phyloP scores from a whole-genome alignment of 2,113 vertebrate genomes.

The Hepsetus odoe region DNA sequence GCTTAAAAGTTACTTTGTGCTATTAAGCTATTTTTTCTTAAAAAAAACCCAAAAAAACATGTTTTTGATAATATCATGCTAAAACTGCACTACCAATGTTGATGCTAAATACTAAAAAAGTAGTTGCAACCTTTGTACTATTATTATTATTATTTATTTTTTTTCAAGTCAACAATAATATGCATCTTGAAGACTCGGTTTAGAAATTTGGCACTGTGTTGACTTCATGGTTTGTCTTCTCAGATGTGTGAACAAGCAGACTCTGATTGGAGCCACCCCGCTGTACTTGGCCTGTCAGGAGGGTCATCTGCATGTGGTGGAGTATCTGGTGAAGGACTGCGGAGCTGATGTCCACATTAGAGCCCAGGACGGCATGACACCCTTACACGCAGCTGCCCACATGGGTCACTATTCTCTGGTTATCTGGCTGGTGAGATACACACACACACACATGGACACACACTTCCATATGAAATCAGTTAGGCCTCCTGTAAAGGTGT shows the following conservation, averaged over 20 bases:
- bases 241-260: slow-evolving; percentile 80
- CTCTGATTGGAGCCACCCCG: slow-evolving; percentile 73
- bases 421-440: slow-evolving; percentile 80
- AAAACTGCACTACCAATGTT: too few species aligned
- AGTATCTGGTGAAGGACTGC: slow-evolving; percentile 81
- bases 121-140: too few species aligned
- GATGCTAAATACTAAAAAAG: too few species aligned
- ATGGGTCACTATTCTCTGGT: slow-evolving; percentile 80
- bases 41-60: too few species aligned
- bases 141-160: too few species aligned
- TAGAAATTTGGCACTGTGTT: background rate
- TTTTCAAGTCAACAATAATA: background rate
- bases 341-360: slow-evolving; percentile 76
- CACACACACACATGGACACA: background rate
- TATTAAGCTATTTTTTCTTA: too few species aligned
- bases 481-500: too few species aligned
- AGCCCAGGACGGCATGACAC: slow-evolving; percentile 83
- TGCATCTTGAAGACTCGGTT: background rate
- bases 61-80: too few species aligned
- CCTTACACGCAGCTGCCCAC: slow-evolving; percentile 81
- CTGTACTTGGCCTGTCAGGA: slow-evolving; percentile 88
- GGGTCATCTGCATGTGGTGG: slow-evolving; percentile 78
- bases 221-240: background rate
- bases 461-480: background rate
- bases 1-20: too few species aligned